These are phyloP conservation scores for Halesus radiatus DNA, from an alignment of 1,140 invertebrate species.

Conservation along the genomic window DNA sequence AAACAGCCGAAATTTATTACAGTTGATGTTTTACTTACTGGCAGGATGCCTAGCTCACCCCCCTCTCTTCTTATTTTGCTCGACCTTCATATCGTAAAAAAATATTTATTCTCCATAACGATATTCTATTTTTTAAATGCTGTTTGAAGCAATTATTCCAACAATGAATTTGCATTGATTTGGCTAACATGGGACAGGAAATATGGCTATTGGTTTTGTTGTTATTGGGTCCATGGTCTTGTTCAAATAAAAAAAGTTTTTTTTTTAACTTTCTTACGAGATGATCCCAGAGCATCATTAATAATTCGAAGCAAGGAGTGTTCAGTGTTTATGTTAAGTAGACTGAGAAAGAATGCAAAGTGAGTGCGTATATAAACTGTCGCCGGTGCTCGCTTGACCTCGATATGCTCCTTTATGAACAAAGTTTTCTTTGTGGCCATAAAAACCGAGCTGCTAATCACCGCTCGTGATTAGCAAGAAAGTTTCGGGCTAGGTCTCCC, in stretches of 20 bases:
- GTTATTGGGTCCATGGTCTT: no score
- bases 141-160: no score
- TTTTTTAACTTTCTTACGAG: background rate
- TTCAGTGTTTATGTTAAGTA: slow-evolving; percentile 2
- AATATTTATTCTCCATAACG: no score
- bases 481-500: background rate
- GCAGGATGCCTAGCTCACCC: no score
- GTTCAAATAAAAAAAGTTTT: background rate
- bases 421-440: background rate
- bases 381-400: background rate
- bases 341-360: slow-evolving; percentile 21
- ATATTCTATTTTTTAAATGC: no score
- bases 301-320: background rate
- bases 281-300: background rate
- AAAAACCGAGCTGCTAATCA: slow-evolving; percentile 4
- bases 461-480: background rate
- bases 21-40: no score
- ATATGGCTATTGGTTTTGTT: no score
- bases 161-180: no score
- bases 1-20: no score
- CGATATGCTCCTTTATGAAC: slow-evolving; percentile 17
- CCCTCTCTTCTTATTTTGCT: no score
- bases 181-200: no score
- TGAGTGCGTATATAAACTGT: slow-evolving; percentile 18
- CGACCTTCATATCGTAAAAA: no score